Conservation (phyloP, 2,888 invertebrate species). For the Tetheella fluctuosa region DNA sequence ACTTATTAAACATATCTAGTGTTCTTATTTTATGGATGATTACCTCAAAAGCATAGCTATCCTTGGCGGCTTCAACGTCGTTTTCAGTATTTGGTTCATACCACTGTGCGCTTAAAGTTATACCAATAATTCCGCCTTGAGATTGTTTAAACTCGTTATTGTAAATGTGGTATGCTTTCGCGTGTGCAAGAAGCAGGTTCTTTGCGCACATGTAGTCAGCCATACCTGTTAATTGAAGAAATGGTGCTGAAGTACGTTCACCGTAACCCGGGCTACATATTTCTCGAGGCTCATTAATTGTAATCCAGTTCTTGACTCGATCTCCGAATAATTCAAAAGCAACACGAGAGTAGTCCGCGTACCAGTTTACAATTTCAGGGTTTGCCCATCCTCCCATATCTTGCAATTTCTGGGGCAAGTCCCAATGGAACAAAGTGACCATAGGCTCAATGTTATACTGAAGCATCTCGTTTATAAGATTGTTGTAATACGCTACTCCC, state of each 20-base stretch:
- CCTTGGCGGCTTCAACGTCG: slow-evolving; percentile 72
- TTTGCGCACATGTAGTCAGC: slow-evolving; percentile 76
- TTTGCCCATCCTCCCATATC: slow-evolving; percentile 82
- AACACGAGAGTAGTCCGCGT: slow-evolving; percentile 69
- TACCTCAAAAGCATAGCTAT: slow-evolving; percentile 75
- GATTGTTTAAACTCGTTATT: slow-evolving; percentile 63
- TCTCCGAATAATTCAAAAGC: slow-evolving; percentile 72
- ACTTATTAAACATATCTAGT: neutral
- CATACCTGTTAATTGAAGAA: slow-evolving; percentile 57
- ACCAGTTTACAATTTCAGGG: slow-evolving; percentile 70
- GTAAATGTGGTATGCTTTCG: slow-evolving; percentile 76
- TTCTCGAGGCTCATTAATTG: slow-evolving; percentile 81
- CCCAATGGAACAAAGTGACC: slow-evolving; percentile 82
- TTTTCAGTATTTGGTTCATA: slow-evolving; percentile 69
- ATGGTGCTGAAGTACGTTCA: slow-evolving; percentile 44
- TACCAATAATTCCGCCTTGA: slow-evolving; percentile 48
- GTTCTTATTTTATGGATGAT: slow-evolving; percentile 12
- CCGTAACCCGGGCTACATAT: slow-evolving; percentile 72
- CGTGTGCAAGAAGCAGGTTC: slow-evolving; percentile 81
- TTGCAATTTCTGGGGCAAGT: slow-evolving; percentile 78
- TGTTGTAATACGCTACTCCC: slow-evolving; percentile 57
- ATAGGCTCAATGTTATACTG: slow-evolving; percentile 85
- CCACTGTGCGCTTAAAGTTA: slow-evolving; percentile 47
- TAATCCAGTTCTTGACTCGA: slow-evolving; percentile 80
- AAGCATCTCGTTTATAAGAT: slow-evolving; percentile 82